These are phyloP conservation scores for Actias luna DNA, from an alignment of 2,888 invertebrate genomes.

Conservation along the genomic window DNA sequence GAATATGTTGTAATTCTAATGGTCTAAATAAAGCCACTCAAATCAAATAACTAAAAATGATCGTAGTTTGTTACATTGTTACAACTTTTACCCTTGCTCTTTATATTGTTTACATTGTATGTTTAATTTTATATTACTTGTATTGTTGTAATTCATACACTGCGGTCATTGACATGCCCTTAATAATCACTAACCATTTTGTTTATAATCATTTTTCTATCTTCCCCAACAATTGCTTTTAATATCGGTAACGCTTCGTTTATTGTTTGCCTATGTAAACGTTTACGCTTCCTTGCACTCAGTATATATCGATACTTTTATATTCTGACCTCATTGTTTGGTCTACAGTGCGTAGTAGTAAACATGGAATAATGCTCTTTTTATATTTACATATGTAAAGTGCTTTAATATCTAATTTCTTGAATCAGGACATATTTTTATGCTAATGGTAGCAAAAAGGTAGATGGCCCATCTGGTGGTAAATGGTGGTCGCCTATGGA, in stretches of 20 bases:
- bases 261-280: constrained; percentile 2
- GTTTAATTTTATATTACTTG: not conserved
- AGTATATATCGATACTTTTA: not conserved
- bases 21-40: no score
- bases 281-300: constrained; percentile 11
- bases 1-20: no score
- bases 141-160: not conserved
- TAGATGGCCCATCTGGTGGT: no score
- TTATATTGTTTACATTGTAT: not conserved
- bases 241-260: not conserved
- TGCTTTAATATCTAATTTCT: not conserved
- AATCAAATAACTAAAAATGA: no score
- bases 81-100: no score
- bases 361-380: not conserved
- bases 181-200: not conserved
- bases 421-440: not conserved
- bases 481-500: no score
- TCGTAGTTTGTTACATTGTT: no score
- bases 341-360: constrained; percentile 7
- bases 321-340: constrained; percentile 7
- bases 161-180: not conserved
- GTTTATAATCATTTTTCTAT: not conserved
- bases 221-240: not conserved
- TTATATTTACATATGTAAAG: not conserved
- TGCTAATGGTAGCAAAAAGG: no score